Percentiles rank a stretch among this genome's conserved stretches.
Evolutionary conservation across 2,888 invertebrate species (phyloP).

Genomic region (Gryllus longicercus): DNA sequence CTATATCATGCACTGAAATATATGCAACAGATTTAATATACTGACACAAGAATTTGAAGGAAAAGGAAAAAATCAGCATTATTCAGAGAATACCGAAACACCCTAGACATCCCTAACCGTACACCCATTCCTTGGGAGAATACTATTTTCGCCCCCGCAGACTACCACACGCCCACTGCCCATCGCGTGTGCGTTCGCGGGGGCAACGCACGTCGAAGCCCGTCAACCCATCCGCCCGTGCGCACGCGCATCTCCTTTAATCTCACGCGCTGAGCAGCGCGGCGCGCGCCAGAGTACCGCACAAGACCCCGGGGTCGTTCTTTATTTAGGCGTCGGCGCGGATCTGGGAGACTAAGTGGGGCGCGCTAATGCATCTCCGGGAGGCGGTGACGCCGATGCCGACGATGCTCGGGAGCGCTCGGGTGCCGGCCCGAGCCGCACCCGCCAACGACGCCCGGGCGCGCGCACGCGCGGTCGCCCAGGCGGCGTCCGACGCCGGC

Average conservation of each 20-base stretch:
- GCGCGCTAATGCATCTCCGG: slow-evolving; percentile 7
- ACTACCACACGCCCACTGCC: no score
- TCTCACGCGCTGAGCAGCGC: not conserved
- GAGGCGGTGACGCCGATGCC: not conserved
- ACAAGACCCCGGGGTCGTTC: not conserved
- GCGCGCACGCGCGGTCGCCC: slow-evolving; percentile 22
- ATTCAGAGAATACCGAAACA: no score
- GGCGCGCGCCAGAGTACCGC: not conserved
- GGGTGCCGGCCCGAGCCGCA: not conserved
- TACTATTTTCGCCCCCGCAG: no score
- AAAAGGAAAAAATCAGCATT: no score
- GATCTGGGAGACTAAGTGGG: slow-evolving; percentile 7
- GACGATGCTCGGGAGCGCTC: not conserved
- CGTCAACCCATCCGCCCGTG: not conserved
- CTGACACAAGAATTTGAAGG: no score
- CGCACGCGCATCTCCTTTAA: not conserved
- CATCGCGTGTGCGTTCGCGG: no score
- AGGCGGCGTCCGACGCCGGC: not conserved
- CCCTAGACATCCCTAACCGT: no score
- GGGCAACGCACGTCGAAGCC: no score
- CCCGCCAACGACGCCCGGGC: not conserved
- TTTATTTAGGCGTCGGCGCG: slow-evolving; percentile 17
- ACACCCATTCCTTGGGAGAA: no score
- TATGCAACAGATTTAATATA: no score
- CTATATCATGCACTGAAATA: no score